These are phyloP conservation scores for Anarrhichthys ocellatus DNA, from an alignment of 2,113 vertebrate species.

Conservation along the genomic window DNA sequence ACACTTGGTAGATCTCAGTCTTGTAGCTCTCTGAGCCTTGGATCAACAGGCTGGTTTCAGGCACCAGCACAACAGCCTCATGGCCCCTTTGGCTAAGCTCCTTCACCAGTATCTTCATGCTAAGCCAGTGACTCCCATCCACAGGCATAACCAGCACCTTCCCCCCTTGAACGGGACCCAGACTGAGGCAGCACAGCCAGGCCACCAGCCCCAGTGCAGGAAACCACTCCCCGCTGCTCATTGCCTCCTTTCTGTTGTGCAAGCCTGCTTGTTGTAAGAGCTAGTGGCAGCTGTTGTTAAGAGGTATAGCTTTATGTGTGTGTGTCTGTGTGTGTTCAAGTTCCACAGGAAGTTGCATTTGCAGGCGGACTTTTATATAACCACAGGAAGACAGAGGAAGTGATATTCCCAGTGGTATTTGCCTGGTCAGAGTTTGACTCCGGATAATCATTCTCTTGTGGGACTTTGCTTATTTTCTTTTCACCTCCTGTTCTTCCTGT, in stretches of 20 bases:
- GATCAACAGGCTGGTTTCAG: conserved; percentile 82
- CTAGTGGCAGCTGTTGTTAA: conserved; percentile 3
- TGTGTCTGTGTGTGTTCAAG: conserved; percentile 26
- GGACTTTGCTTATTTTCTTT: neutral
- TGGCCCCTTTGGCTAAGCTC: conserved; percentile 84
- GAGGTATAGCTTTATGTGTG: conserved; percentile 34
- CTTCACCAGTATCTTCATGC: conserved; percentile 85
- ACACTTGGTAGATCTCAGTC: conserved; percentile 74
- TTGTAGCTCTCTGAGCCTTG: conserved; percentile 37
- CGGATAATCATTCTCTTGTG: conserved; percentile 28
- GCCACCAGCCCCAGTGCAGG: conserved; percentile 59
- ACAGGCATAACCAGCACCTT: conserved; percentile 86
- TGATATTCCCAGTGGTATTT: conserved; percentile 35
- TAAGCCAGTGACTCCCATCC: conserved; percentile 91
- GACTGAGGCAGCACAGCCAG: conserved; percentile 65
- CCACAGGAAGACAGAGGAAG: conserved; percentile 17
- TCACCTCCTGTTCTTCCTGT: neutral
- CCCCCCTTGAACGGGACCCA: conserved; percentile 67
- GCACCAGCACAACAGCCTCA: conserved; percentile 82
- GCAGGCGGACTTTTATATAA: conserved; percentile 49
- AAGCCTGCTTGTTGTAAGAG: conserved; percentile 19
- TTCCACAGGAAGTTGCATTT: conserved; percentile 53
- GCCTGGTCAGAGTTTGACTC: neutral
- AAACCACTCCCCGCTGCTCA: conserved; percentile 63
- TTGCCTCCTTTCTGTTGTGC: conserved; percentile 41